A percentile compares a stretch with the other conserved stretches of the same genome.
Evolutionary conservation across 2,113 vertebrate species (phyloP).

Genomic region (Oryzias curvinotus): DNA sequence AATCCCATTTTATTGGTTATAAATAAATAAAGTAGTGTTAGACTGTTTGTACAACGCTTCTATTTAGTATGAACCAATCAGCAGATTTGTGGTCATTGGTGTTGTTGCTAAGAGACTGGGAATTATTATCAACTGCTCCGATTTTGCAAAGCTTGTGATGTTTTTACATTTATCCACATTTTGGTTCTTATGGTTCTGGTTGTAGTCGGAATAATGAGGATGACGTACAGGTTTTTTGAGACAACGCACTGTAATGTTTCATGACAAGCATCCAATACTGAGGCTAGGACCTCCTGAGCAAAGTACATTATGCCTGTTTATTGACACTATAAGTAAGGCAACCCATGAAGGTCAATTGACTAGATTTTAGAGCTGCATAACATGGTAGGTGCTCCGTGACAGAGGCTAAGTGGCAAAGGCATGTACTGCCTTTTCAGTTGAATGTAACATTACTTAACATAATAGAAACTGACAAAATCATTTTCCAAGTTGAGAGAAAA

Average conservation of each 20-base stretch:
- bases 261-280: constrained; percentile 38
- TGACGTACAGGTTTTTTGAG: constrained; percentile 14
- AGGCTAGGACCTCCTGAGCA: constrained; percentile 31
- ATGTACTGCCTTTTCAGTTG: constrained; percentile 44
- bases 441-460: constrained; percentile 45
- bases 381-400: constrained; percentile 54
- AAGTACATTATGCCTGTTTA: constrained; percentile 58
- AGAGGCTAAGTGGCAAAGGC: constrained; percentile 61
- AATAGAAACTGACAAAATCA: constrained; percentile 63
- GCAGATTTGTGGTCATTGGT: constrained; percentile 51
- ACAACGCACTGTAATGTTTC: constrained; percentile 35
- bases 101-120: constrained; percentile 66
- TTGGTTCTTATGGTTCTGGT: constrained; percentile 12
- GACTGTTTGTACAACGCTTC: constrained; percentile 4
- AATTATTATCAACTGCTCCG: constrained; percentile 44
- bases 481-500: constrained; percentile 43
- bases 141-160: constrained; percentile 27
- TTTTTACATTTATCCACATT: constrained; percentile 27
- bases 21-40: constrained; percentile 1
- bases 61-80: constrained; percentile 40
- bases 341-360: constrained; percentile 70
- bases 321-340: constrained; percentile 58
- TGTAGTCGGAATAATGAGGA: constrained; percentile 9
- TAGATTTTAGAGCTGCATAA: constrained; percentile 55
- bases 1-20: not conserved